phyloP scores from a whole-genome alignment of 2,797 vertebrate species.

The Xenentodon cancila region DNA sequence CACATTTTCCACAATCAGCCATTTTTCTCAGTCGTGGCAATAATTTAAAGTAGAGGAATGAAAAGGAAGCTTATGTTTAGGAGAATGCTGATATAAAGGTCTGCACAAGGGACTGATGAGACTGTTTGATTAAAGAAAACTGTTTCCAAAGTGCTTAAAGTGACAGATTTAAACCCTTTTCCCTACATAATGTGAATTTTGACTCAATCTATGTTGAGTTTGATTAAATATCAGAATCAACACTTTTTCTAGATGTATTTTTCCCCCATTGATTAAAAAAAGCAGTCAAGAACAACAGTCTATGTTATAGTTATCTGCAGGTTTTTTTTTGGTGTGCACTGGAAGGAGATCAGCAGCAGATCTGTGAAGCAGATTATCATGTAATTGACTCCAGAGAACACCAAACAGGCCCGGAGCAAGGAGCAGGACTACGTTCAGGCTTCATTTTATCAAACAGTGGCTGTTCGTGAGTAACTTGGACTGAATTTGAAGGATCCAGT shows the following conservation, averaged over 20 bases:
- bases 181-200: too few species aligned
- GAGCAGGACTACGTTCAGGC: conserved; percentile 8
- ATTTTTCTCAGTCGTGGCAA: conserved; percentile 46
- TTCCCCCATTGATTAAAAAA: neutral
- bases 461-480: conserved; percentile 4
- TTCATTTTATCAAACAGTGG: conserved; percentile 30
- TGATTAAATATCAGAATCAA: neutral
- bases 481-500: conserved; percentile 6
- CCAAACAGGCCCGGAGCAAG: conserved; percentile 24
- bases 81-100: conserved; percentile 15
- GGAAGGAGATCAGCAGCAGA: conserved; percentile 11
- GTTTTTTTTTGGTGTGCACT: conserved; percentile 1
- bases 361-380: conserved; percentile 24
- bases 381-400: conserved; percentile 32
- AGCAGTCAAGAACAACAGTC: neutral
- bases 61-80: conserved; percentile 37
- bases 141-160: too few species aligned
- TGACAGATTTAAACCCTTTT: too few species aligned
- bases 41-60: conserved; percentile 33
- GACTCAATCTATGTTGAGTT: too few species aligned
- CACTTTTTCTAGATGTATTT: neutral
- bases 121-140: conserved; percentile 15
- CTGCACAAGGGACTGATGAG: conserved; percentile 19
- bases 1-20: conserved; percentile 66
- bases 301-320: neutral